Percentiles rank a stretch among this genome's conserved stretches.
These are phyloP conservation scores for Allochrocebus solatus DNA, from an alignment of 2,797 vertebrate genomes.

Conservation along the genomic window DNA sequence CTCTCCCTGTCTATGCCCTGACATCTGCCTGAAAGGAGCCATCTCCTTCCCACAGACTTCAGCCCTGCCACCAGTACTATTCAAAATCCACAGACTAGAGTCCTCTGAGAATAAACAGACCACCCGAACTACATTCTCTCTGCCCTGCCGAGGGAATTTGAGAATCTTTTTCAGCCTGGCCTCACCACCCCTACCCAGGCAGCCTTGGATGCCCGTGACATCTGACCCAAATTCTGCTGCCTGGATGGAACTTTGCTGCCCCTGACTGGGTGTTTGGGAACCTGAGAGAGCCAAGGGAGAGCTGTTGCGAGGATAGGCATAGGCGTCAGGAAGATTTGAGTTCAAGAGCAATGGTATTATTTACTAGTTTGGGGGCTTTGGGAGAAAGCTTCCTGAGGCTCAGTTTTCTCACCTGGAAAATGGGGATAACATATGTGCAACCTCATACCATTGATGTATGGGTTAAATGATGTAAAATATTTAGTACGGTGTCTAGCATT, in stretches of 20 bases:
- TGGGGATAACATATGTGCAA: neutral
- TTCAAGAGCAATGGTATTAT: neutral
- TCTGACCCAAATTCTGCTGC: neutral
- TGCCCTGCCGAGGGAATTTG: neutral
- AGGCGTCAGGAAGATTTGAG: neutral
- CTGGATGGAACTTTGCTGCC: neutral
- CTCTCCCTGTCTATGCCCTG: neutral
- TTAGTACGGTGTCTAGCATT: neutral
- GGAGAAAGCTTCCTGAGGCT: neutral
- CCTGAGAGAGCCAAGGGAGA: neutral
- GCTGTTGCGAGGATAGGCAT: fast-evolving
- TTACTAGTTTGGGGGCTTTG: neutral
- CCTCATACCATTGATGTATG: neutral
- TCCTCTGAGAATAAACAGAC: neutral
- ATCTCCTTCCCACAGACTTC: neutral
- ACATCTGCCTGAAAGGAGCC: neutral
- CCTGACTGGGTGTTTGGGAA: neutral
- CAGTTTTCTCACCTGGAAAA: fast-evolving
- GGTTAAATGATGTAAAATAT: neutral
- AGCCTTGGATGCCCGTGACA: fast-evolving
- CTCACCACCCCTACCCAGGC: neutral
- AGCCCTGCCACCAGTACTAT: neutral
- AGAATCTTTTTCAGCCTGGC: neutral
- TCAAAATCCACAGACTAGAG: neutral
- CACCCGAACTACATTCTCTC: neutral